phyloP scores from a whole-genome alignment of 2,113 vertebrate species.

The Mirza zaza region DNA sequence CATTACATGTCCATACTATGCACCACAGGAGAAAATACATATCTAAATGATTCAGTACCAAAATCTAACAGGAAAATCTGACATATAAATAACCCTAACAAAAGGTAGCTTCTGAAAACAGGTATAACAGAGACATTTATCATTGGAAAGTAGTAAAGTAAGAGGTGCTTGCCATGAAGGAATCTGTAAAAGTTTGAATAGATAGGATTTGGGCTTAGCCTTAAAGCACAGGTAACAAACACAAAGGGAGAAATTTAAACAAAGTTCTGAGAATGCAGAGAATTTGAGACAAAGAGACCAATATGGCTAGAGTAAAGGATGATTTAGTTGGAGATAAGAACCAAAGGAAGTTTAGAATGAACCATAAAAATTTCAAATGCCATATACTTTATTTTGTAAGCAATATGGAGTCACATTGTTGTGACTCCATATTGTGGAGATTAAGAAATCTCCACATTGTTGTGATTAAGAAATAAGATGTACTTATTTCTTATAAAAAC shows the following conservation, averaged over 20 bases:
- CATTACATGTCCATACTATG: background rate
- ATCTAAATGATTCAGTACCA: conserved; percentile 1
- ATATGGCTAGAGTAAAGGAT: background rate
- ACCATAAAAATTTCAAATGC: background rate
- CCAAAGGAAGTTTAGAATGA: background rate
- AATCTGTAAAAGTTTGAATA: background rate
- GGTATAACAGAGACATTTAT: background rate
- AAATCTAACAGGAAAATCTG: conserved; percentile 30
- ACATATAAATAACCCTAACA: conserved; percentile 1
- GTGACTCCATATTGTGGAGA: too few relatives aligned
- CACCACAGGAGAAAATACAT: background rate
- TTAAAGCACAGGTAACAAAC: background rate
- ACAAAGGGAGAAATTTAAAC: background rate
- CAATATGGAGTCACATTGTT: background rate
- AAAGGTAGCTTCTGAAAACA: background rate
- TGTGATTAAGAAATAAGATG: too few relatives aligned
- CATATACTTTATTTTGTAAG: background rate
- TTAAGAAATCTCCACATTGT: too few relatives aligned
- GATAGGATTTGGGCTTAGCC: background rate
- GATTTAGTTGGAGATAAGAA: conserved; percentile 9
- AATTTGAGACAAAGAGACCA: background rate
- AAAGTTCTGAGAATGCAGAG: background rate
- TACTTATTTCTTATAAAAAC: conserved; percentile 41
- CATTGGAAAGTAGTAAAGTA: background rate
- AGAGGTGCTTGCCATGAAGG: background rate